Evolutionary conservation across 2,113 vertebrate species (phyloP).

Genomic region (Cettia cetti): DNA sequence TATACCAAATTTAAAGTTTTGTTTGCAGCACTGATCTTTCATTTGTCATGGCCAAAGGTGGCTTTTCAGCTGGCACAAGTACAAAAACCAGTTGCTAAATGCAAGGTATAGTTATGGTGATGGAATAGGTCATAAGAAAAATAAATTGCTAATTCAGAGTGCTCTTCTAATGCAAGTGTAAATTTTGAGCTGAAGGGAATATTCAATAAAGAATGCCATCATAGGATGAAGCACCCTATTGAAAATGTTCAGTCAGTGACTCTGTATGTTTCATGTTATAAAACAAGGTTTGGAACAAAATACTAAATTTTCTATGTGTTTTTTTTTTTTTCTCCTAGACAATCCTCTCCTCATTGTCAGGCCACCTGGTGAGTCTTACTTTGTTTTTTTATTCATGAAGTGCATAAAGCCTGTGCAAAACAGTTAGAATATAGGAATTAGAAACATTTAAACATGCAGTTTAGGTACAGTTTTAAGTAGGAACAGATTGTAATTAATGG

Average conservation of each 20-base stretch:
- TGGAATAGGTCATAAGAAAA: neutral
- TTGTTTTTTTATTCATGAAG: neutral
- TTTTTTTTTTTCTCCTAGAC: conserved; percentile 63
- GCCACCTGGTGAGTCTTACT: conserved; percentile 86
- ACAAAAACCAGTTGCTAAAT: neutral
- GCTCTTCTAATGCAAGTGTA: neutral
- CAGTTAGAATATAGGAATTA: neutral
- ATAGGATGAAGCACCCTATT: neutral
- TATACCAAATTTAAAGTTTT: neutral
- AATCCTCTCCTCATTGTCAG: conserved; percentile 85
- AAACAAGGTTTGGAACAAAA: neutral
- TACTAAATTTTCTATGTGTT: neutral
- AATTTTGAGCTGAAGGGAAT: neutral
- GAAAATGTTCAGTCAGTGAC: neutral
- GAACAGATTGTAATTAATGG: neutral
- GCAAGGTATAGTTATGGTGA: neutral
- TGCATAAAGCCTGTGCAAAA: neutral
- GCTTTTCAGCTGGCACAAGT: neutral
- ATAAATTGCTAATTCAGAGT: neutral
- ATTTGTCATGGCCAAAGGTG: neutral
- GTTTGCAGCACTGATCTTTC: neutral
- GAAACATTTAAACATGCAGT: neutral
- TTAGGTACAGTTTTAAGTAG: neutral
- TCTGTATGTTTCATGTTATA: neutral
- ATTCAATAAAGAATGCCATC: neutral